Percentiles rank a stretch among this genome's conserved stretches.
These are phyloP conservation scores for Pygoscelis adeliae DNA, from an alignment of 2,113 vertebrate species.

Conservation along the genomic window DNA sequence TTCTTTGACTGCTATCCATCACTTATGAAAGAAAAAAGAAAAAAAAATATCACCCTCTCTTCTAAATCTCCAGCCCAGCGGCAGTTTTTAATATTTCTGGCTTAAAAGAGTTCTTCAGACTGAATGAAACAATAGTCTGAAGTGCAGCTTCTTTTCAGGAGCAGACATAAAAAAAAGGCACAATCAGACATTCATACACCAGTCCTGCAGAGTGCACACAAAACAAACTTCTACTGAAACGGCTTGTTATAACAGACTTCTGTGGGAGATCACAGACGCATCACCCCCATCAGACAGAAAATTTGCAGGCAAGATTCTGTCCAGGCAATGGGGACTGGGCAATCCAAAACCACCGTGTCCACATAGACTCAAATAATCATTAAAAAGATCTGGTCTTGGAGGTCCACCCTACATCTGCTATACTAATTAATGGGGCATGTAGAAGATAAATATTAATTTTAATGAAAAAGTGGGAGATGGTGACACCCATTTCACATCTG, in stretches of 20 bases:
- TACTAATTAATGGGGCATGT: not conserved
- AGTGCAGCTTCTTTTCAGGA: conserved; percentile 20
- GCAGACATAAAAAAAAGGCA: not conserved
- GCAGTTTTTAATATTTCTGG: conserved; percentile 26
- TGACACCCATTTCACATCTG: not conserved
- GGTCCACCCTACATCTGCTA: not conserved
- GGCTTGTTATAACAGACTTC: not conserved
- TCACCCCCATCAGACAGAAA: not conserved
- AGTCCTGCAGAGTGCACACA: conserved; percentile 49
- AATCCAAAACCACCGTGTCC: not conserved
- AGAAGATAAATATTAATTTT: not conserved
- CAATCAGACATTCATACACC: conserved; percentile 19
- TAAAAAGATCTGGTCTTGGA: not conserved
- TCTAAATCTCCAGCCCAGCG: not conserved
- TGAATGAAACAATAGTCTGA: conserved; percentile 47
- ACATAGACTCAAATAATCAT: not conserved
- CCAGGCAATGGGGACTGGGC: not conserved
- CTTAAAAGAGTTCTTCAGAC: conserved; percentile 11
- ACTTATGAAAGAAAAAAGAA: not conserved
- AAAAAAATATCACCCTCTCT: not conserved
- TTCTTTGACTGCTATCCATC: not conserved
- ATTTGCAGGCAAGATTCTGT: not conserved
- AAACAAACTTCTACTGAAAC: conserved; percentile 34
- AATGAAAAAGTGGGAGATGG: not conserved
- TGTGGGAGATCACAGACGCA: not conserved